phyloP scores from a whole-genome alignment of 2,888 invertebrate genomes.

The Gasteruption jaculator region DNA sequence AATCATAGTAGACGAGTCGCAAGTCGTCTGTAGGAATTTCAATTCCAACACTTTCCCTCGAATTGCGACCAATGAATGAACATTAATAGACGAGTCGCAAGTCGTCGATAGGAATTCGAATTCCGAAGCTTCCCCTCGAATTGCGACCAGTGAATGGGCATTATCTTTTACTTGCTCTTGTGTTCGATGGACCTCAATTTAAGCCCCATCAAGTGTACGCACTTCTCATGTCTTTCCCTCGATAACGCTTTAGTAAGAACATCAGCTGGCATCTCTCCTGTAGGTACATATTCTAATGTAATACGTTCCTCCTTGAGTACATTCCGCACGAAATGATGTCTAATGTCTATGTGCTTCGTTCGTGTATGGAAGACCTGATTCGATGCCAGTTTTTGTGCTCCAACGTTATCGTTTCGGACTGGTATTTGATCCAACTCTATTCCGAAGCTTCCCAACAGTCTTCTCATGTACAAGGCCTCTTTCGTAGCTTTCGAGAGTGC shows the following conservation, averaged over 20 bases:
- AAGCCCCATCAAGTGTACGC: slow-evolving; percentile 8
- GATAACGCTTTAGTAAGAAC: slow-evolving; percentile 15
- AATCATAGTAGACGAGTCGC: not conserved
- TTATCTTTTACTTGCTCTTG: no score
- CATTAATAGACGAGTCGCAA: no score
- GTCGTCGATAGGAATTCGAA: no score
- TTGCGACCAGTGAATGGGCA: no score
- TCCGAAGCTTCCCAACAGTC: slow-evolving; percentile 7
- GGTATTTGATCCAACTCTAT: not conserved
- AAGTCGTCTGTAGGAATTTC: not conserved
- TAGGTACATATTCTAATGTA: slow-evolving; percentile 8
- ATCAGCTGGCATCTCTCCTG: slow-evolving; percentile 17
- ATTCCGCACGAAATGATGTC: slow-evolving; percentile 18
- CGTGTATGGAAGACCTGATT: slow-evolving; percentile 17
- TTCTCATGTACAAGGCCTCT: slow-evolving; percentile 2
- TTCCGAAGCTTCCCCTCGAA: no score
- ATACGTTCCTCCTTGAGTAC: slow-evolving; percentile 7
- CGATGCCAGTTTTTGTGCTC: slow-evolving; percentile 13
- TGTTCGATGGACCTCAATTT: no score
- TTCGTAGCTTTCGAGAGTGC: slow-evolving; percentile 6
- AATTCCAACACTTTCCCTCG: not conserved
- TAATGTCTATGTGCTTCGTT: slow-evolving; percentile 22
- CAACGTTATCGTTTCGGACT: slow-evolving; percentile 10
- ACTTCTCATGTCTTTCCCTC: slow-evolving; percentile 6
- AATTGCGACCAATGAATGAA: no score